These are phyloP conservation scores for Acanthornis magna DNA, from an alignment of 2,797 vertebrate genomes.

Conservation along the genomic window DNA sequence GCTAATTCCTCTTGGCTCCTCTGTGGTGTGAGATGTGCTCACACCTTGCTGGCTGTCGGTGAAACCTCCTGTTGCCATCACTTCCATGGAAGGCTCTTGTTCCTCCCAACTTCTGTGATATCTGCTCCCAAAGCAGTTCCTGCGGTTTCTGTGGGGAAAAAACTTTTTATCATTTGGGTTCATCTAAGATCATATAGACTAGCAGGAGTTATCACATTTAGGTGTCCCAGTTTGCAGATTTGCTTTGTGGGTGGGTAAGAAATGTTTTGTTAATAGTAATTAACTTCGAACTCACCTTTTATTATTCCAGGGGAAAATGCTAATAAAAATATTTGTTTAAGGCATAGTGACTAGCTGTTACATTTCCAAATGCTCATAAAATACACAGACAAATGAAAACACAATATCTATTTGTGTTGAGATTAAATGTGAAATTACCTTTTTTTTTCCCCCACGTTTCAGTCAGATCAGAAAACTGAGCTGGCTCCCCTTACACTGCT, in stretches of 20 bases:
- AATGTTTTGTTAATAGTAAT: not conserved
- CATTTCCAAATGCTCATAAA: not conserved
- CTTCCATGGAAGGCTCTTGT: not conserved
- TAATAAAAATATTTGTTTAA: not conserved
- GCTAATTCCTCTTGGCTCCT: not conserved
- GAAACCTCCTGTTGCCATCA: not conserved
- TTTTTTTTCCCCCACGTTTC: not conserved
- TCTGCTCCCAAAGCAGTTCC: not conserved
- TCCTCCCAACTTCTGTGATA: not conserved
- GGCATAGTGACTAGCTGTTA: not conserved
- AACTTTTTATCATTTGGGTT: not conserved
- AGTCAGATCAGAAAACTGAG: not conserved
- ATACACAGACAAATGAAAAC: not conserved
- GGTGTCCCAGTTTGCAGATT: not conserved
- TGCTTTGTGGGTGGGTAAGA: not conserved
- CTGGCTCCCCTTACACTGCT: fast-evolving
- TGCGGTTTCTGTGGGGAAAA: not conserved
- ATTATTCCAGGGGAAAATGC: not conserved
- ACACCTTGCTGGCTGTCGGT: not conserved
- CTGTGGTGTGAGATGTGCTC: not conserved
- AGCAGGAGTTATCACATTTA: not conserved
- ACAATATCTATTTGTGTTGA: not conserved
- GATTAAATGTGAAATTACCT: not conserved
- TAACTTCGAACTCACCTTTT: not conserved
- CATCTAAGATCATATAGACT: not conserved